Base-by-base conservation (phyloP, 1,140 invertebrate genomes). In the Sitodiplosis mosellana region DNA sequence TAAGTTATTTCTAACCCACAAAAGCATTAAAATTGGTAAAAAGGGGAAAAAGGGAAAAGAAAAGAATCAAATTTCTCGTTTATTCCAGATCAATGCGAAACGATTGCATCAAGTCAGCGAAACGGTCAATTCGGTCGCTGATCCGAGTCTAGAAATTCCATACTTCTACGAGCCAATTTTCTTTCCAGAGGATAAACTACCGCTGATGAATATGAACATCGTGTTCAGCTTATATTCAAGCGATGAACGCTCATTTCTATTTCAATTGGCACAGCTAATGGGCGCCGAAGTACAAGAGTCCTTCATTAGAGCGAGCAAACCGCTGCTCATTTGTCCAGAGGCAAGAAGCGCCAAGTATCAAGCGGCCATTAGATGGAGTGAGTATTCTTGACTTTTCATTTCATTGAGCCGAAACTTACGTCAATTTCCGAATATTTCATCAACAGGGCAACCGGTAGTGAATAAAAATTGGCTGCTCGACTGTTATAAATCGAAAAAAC, bases 331-430 rank as follows among this genome's bases (percentile, higher is more conserved):
- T 19, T 86, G 83, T 49, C 76, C 78, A 8, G 64, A 64, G 1
- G 64, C 83, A 0, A 68, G 68, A 49, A 87, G 88, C 0, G 76
- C 78, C 44, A 94, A 94, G 60, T 92, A 88, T 63, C 61, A 65
- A 33, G 88, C 84, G 8, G 84, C 88, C 1, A 61, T 84, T 1
- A 86, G 85, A 58, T 94, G 88, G 89, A 73, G 73, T 15, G 58
- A 87, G 45, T 15, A 40, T 40, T 40, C 37, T 27, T 10, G 3
- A 27, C 27, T 27, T 27, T 27, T 27, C 4, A 10, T 27, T 5
- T 27, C 10, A 5, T 27, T 27, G 10, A 27, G 10, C 33, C 27
- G 11, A 36, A 27, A 27, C 10, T 27, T 27, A 5, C 27, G 27
- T 27, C 27, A n/a, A n/a, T 27, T 27, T 27, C 27, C n/a, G n/a